Base-by-base conservation (phyloP, 2,888 invertebrate genomes). In the Patella depressa region DNA sequence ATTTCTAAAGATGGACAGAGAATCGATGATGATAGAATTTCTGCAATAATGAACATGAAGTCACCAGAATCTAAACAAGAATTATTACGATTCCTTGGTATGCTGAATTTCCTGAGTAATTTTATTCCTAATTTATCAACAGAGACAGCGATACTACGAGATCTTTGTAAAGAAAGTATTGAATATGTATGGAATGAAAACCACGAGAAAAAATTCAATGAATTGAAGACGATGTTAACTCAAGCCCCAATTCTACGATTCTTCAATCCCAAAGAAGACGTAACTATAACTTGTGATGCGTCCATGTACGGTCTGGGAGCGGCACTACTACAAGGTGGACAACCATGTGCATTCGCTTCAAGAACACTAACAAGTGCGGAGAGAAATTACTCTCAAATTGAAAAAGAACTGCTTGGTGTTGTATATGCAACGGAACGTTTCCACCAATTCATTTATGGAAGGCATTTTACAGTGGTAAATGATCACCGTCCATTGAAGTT, bases 401-500 rank as follows among this genome's bases (percentile, higher is more conserved):
- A 72, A 29, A 72, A 72, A 15, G 72, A 72, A 72, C 53, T 72
- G n/a, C 19, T 72, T 5, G 34, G 53, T 5, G 19, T 72, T 53
- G 72, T 72, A 53, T 72, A 17, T 72, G 72, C 72, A n/a, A 53
- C 53, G 15, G 53, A 72, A 53, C 53, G 53, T 72, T 72, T 72
- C 53, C 72, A 72, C 15, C 72, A 72, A 53, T 72, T 53, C 14
- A 53, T 72, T 19, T 72, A 53, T 53, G 72, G 72, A 53, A n/a
- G 15, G 14, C 34, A 72, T 9, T 59, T 59, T 74, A 59, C n/a
- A 15, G 65, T 74, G 19, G 24, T 19, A 29, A 74, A 74, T 74
- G 74, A 74, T 55, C 74, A 74, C 45, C n/a, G 34, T 17, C 74
- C 53, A 17, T 74, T 74, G 65, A 29, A 71, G 24, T 71, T 71